Percentiles rank a stretch among this genome's conserved stretches.
These are phyloP conservation scores for Nemoura dubitans DNA, from an alignment of 2,888 invertebrate genomes.

Conservation along the genomic window DNA sequence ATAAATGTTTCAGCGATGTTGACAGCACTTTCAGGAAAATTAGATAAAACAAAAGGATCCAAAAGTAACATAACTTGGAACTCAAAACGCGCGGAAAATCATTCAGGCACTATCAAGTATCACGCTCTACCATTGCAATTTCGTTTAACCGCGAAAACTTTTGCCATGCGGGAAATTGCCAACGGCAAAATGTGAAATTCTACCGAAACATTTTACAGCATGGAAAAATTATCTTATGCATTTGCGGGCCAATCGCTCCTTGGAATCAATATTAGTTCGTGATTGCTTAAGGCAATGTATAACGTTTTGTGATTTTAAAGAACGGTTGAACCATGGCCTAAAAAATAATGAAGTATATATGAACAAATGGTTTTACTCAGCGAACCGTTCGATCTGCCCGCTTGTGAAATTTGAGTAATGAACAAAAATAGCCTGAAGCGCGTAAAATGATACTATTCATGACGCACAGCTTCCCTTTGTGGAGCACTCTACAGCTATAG, in stretches of 20 bases:
- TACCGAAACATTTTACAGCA: neutral
- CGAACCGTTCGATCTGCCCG: neutral
- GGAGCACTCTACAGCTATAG: neutral
- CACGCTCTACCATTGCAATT: too few relatives aligned
- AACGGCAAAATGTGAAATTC: neutral
- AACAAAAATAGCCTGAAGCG: neutral
- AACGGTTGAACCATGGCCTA: neutral
- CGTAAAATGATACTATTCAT: neutral
- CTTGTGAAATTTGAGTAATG: constrained; percentile 12
- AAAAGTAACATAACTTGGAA: too few relatives aligned
- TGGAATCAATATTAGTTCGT: neutral
- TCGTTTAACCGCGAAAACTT: too few relatives aligned
- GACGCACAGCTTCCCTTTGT: neutral
- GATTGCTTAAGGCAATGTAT: neutral
- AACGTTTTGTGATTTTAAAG: neutral
- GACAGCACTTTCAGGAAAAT: neutral
- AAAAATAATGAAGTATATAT: neutral
- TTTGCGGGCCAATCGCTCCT: neutral
- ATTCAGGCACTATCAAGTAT: too few relatives aligned
- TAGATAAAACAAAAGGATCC: neutral
- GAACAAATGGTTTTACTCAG: neutral
- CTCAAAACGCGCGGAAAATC: too few relatives aligned
- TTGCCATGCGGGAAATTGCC: neutral
- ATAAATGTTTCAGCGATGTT: constrained; percentile 24
- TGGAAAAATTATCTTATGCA: neutral